Evolutionary conservation across 2,113 vertebrate genomes (phyloP), one percentile per base, ranked within the genome.

Genomic region (Protobothrops flavoviridis): DNA sequence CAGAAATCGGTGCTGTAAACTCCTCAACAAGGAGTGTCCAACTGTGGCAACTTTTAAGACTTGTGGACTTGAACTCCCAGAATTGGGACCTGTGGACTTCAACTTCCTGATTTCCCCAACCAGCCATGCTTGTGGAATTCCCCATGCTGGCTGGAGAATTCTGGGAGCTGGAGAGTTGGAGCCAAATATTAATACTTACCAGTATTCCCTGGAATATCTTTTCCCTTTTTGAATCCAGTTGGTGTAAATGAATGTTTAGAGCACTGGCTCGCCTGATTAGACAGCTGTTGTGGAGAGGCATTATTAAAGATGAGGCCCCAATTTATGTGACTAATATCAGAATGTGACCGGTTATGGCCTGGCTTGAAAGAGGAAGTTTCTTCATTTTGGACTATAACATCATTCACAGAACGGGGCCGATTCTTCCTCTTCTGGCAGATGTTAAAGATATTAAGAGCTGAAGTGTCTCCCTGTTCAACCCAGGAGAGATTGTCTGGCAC

Each of bases 361-460:
- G 98, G 98, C 96, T 99, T 99, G 95, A 99, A 99, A 5, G 96
- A 93, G 24, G 39, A 97, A 94, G 91, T 91, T 53, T 99, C 98
- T 92, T 99, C 99, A 91, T 92, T 95, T 23, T 98, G 98, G 29
- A 97, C 98, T 5, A 98, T 95, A 95, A 99, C 97, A 97, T 99
- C 99, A 0, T 99, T 99, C 95, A 99, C 98, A 0, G 99, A 99
- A 20, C 98, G 98, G 1, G 99, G 98, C 43, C 99, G 97, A 95
- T 98, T 98, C 92, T 98, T 98, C 95, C 98, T 98, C 93, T 98
- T 98, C 43, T 98, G 98, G 94, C 98, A 98, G 56, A 98, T 96
- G 15, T 61, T 98, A 94, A 99, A 97, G 88, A 99, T 97, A 21
- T 97, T 98, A 95, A 99, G 98, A 90, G 97, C 95, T 0, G 98